A percentile compares a stretch with the other conserved stretches of the same genome.
phyloP scores from a whole-genome alignment of 2,113 vertebrate species.

The Dasyurus viverrinus region DNA sequence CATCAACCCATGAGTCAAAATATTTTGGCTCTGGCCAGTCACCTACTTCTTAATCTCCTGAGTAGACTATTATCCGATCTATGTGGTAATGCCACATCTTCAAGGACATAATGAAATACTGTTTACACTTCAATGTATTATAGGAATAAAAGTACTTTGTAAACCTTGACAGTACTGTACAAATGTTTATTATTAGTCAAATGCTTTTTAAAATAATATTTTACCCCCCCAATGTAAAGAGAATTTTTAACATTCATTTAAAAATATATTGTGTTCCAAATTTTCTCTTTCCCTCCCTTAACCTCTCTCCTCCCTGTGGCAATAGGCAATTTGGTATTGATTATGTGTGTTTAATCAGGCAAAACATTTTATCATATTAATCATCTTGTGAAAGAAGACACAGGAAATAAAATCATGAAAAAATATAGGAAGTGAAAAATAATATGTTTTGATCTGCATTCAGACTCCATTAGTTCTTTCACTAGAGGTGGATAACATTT shows the following conservation, averaged over 20 bases:
- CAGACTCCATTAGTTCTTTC: background rate
- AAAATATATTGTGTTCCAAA: background rate
- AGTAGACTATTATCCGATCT: background rate
- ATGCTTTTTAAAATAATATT: background rate
- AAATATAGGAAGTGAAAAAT: background rate
- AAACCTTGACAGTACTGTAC: background rate
- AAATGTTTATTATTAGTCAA: background rate
- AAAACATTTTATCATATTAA: background rate
- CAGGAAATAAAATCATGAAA: background rate
- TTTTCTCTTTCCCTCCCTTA: background rate
- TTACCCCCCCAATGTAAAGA: background rate
- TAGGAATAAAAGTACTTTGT: slow-evolving; percentile 16
- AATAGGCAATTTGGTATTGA: background rate
- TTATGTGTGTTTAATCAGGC: background rate
- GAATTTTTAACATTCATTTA: background rate
- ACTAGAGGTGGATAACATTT: no score
- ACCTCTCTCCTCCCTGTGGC: background rate
- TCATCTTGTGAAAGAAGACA: background rate
- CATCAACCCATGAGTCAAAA: slow-evolving; percentile 36
- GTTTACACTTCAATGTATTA: background rate
- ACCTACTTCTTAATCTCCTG: background rate
- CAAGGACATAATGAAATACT: background rate
- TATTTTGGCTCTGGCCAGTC: background rate
- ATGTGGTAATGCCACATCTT: background rate
- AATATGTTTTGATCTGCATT: background rate